Percentiles rank a stretch among this genome's conserved stretches.
These are phyloP conservation scores for Nyctalus aviator DNA, from an alignment of 2,797 vertebrate species.

Conservation along the genomic window DNA sequence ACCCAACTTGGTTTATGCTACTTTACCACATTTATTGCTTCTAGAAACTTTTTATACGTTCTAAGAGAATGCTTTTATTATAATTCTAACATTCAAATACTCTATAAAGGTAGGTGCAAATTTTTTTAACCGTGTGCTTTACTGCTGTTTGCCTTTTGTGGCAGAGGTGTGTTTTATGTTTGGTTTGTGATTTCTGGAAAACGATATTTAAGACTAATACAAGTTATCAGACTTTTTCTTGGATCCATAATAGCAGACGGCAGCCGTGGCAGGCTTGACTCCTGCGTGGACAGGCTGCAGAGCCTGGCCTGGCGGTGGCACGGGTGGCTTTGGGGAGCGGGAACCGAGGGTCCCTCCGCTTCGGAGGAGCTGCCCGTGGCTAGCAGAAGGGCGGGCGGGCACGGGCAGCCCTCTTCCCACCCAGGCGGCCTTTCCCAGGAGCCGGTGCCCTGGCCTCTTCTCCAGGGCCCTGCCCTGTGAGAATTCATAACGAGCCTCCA, in stretches of 20 bases:
- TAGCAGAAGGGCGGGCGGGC: background rate
- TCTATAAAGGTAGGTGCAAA: conserved; percentile 53
- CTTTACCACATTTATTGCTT: background rate
- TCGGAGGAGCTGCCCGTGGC: background rate
- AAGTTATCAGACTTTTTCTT: conserved; percentile 59
- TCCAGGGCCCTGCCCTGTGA: conserved; percentile 34
- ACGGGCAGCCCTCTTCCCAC: background rate
- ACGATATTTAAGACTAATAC: conserved; percentile 25
- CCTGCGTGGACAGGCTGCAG: background rate
- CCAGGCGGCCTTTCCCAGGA: conserved; percentile 15
- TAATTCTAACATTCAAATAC: background rate
- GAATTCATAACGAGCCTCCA: conserved; percentile 55
- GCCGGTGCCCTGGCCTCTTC: background rate
- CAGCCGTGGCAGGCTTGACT: conserved; percentile 34
- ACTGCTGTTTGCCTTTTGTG: conserved; percentile 25
- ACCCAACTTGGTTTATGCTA: conserved; percentile 21
- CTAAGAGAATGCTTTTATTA: conserved; percentile 22
- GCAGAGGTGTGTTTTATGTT: conserved; percentile 53
- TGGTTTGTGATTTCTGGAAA: conserved; percentile 63
- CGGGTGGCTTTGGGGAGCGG: background rate
- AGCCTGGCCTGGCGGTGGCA: background rate
- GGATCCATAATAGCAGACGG: background rate
- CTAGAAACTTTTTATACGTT: background rate
- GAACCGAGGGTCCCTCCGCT: background rate
- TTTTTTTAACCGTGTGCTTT: conserved; percentile 40